Conservation (phyloP, 2,888 invertebrate genomes). For the Tinea trinotella region DNA sequence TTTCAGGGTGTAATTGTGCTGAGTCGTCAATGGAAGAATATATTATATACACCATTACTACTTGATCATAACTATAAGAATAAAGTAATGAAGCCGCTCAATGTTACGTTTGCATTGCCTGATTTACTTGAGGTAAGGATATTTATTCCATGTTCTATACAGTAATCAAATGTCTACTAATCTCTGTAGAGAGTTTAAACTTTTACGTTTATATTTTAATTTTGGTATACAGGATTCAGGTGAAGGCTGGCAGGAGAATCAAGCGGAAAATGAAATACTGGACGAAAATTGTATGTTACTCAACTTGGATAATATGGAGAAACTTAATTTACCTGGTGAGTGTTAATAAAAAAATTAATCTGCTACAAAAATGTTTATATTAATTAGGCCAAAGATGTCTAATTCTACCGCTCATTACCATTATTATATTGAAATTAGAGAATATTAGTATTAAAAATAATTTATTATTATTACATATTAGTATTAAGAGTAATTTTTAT, state of each 20-base stretch:
- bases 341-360: neutral
- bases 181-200: neutral
- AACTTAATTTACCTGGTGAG: constrained; percentile 46
- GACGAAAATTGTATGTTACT: constrained; percentile 63
- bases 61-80: constrained; percentile 91
- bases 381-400: too few relatives aligned
- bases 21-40: constrained; percentile 97
- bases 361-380: too few relatives aligned
- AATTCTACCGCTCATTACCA: too few relatives aligned
- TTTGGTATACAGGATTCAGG: constrained; percentile 46
- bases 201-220: neutral
- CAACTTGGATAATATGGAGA: constrained; percentile 52
- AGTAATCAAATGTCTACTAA: too few relatives aligned
- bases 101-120: constrained; percentile 90
- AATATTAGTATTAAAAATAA: too few relatives aligned
- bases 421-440: too few relatives aligned
- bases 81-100: constrained; percentile 85
- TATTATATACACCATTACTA: constrained; percentile 91
- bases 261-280: constrained; percentile 50
- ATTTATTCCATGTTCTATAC: too few relatives aligned
- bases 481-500: too few relatives aligned
- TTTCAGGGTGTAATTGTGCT: constrained; percentile 93
- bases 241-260: constrained; percentile 63
- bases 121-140: constrained; percentile 81
- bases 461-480: too few relatives aligned